These are phyloP conservation scores for Ammodytes dubius DNA, from an alignment of 2,113 vertebrate species.

Conservation along the genomic window DNA sequence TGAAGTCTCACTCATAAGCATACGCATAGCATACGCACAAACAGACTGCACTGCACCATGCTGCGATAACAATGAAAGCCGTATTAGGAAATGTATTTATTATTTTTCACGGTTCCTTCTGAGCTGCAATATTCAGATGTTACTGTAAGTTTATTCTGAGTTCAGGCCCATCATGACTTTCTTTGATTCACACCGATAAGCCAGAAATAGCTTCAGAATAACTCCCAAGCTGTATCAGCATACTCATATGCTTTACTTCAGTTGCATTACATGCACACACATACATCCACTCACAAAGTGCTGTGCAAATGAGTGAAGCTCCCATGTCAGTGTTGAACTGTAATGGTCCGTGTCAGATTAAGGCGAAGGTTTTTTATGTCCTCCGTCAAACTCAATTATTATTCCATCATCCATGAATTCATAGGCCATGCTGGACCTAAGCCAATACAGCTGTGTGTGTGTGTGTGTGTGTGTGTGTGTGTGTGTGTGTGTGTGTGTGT, in stretches of 20 bases:
- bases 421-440: slow-evolving; percentile 67
- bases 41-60: slow-evolving; percentile 12
- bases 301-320: slow-evolving; percentile 56
- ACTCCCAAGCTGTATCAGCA: slow-evolving; percentile 16
- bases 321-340: slow-evolving; percentile 74
- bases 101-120: slow-evolving; percentile 24
- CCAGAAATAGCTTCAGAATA: slow-evolving; percentile 53
- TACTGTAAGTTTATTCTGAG: slow-evolving; percentile 57
- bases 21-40: slow-evolving; percentile 47
- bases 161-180: slow-evolving; percentile 54
- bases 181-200: slow-evolving; percentile 61
- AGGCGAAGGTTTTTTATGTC: slow-evolving; percentile 78
- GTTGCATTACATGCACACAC: slow-evolving; percentile 5
- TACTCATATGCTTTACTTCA: slow-evolving; percentile 12
- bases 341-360: slow-evolving; percentile 81
- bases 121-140: slow-evolving; percentile 52
- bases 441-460: slow-evolving; percentile 47
- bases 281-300: slow-evolving; percentile 4
- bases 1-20: slow-evolving; percentile 58
- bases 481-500: slow-evolving; percentile 14
- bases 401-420: slow-evolving; percentile 79
- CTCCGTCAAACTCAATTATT: slow-evolving; percentile 82
- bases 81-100: slow-evolving; percentile 42
- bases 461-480: neutral
- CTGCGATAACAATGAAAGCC: slow-evolving; percentile 64